Conservation (phyloP, 1,140 invertebrate species). For the Aphis craccivora region DNA sequence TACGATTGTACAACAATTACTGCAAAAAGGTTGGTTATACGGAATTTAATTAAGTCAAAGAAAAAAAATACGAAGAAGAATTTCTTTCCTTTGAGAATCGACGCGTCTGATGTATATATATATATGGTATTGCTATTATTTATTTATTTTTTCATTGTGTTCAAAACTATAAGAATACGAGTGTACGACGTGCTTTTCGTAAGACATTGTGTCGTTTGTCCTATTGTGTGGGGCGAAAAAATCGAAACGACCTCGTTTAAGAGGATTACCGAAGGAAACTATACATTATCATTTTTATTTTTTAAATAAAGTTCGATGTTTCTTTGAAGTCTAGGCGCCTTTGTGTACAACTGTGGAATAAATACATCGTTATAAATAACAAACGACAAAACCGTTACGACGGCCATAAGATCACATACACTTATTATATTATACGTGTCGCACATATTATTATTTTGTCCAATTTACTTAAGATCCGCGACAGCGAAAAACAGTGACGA, state of each 20-base stretch:
- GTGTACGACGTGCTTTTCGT: neutral
- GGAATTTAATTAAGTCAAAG: constrained; percentile 1
- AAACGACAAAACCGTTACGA: neutral
- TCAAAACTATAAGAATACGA: neutral
- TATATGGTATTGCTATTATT: neutral
- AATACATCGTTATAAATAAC: neutral
- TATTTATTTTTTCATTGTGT: neutral
- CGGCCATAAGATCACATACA: neutral
- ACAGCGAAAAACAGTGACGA: no score
- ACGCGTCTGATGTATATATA: neutral
- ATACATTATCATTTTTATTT: neutral
- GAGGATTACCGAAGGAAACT: neutral
- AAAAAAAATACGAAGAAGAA: constrained; percentile 3
- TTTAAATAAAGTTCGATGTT: neutral
- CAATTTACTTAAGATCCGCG: no score
- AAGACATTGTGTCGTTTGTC: neutral
- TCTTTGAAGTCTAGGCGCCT: neutral
- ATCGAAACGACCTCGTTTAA: neutral
- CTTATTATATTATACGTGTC: neutral
- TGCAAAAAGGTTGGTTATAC: neutral
- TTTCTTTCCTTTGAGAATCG: neutral
- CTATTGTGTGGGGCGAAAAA: neutral
- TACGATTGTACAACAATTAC: neutral
- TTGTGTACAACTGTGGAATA: neutral
- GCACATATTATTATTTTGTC: no score